These are phyloP conservation scores for Mus spicilegus DNA, from an alignment of 2,113 vertebrate genomes.

Conservation along the genomic window DNA sequence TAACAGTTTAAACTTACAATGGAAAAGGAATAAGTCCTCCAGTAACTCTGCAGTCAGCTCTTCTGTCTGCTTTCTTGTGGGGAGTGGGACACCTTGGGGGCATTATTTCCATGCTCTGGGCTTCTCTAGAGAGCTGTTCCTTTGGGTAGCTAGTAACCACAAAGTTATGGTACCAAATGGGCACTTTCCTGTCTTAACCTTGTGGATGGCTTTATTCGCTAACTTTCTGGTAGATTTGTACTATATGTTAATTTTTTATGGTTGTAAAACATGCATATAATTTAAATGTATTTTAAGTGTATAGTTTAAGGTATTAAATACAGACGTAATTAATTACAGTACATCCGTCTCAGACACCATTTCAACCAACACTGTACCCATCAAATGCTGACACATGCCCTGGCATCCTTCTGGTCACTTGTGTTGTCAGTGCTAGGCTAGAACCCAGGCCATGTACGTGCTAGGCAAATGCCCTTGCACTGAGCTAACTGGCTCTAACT, in stretches of 20 bases:
- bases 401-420: no score
- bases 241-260: background rate
- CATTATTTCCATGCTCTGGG: background rate
- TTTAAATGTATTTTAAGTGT: background rate
- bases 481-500: background rate
- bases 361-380: background rate
- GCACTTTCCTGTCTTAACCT: background rate
- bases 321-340: background rate
- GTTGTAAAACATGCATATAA: background rate
- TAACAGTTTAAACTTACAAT: background rate
- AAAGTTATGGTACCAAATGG: background rate
- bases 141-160: background rate
- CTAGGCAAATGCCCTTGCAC: background rate
- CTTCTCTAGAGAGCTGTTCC: background rate
- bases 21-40: background rate
- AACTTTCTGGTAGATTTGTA: background rate
- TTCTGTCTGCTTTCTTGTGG: background rate
- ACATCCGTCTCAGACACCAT: no score
- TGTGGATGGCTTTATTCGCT: background rate
- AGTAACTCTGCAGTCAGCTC: background rate
- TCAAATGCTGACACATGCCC: background rate
- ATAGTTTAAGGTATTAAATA: background rate
- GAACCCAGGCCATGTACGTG: background rate
- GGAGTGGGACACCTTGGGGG: background rate
- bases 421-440: background rate